Base-by-base conservation (phyloP, 2,888 invertebrate genomes). In the Diadegma fenestrale region DNA sequence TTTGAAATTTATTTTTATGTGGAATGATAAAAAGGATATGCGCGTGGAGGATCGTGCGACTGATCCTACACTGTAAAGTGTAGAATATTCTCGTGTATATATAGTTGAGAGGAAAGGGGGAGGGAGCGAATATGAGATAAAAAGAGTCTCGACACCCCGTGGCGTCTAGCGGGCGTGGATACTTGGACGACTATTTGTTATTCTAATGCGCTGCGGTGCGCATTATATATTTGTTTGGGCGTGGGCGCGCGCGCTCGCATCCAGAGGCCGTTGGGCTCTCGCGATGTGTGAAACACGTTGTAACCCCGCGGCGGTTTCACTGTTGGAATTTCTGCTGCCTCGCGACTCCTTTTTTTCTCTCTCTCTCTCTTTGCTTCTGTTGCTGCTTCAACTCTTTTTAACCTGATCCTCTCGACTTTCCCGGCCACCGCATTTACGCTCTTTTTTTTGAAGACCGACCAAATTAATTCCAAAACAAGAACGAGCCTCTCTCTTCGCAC, bases 221-320 rank as follows among this genome's bases (percentile, higher is more conserved):
- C 89, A 91, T 92, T 92, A 92, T 93, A 92, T 91, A 91, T 92
- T 91, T 91, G 91, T 90, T 89, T 89, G 91, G 91, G 91, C 90
- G 90, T 89, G 91, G 89, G 91, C 92, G 92, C 91, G 91, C 87
- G 88, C 88, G 87, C 88, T 86, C 79, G 72, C 79, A 75, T 81
- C 54, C 79, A 82, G 82, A 71, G 66, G 75, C 82, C 79, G 75
- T 78, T 63, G 71, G 64, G 72, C 80, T 72, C n/a, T 33, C 89
- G 63, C 91, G 89, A 92, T 92, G 93, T 93, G 93, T 93, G 93
- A 93, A 93, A 93, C 92, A 91, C 91, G 92, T 90, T 92, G 92
- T 91, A 92, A 91, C 91, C 90, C 89, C 89, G 82, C 84, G 84
- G 84, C 87, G 89, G 88, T 90, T 91, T 90, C 91, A 89, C 89